Conservation (phyloP, 2,797 vertebrate species). For the Hippocampus kuda region DNA sequence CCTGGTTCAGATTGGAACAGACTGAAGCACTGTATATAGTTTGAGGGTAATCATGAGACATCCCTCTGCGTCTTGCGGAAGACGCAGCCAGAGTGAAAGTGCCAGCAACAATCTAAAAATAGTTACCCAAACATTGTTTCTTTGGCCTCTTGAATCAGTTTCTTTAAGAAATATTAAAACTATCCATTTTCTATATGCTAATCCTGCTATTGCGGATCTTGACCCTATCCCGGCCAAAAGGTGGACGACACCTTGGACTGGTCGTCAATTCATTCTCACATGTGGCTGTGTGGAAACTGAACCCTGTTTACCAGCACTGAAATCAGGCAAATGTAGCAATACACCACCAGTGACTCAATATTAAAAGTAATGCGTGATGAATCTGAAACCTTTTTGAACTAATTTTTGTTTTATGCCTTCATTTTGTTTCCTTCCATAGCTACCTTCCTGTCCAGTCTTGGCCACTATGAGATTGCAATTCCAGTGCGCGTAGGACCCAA, state of each 20-base stretch:
- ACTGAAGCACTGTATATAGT: slow-evolving; percentile 66
- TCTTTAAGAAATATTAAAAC: slow-evolving; percentile 24
- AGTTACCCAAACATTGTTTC: neutral
- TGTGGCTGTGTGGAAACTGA: too few species aligned
- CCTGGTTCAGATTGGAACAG: slow-evolving; percentile 41
- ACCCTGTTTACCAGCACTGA: too few species aligned
- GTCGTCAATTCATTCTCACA: too few species aligned
- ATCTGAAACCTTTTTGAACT: neutral
- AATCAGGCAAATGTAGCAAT: too few species aligned
- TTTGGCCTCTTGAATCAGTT: slow-evolving; percentile 23
- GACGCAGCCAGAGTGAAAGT: slow-evolving; percentile 6
- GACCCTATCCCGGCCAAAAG: too few species aligned
- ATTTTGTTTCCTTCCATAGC: slow-evolving; percentile 54
- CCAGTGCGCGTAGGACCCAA: slow-evolving; percentile 83
- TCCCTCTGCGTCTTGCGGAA: slow-evolving; percentile 40
- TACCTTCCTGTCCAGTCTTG: slow-evolving; percentile 89
- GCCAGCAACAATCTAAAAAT: neutral
- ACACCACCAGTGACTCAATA: neutral
- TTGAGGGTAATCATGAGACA: slow-evolving; percentile 63
- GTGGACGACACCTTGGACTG: too few species aligned
- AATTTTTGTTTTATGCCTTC: slow-evolving; percentile 13
- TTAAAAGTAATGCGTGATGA: neutral
- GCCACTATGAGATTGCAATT: slow-evolving; percentile 91
- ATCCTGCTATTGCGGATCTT: too few species aligned
- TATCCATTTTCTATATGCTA: too few species aligned